These are phyloP conservation scores for Chromis chromis DNA, from an alignment of 2,797 vertebrate genomes.

Conservation along the genomic window DNA sequence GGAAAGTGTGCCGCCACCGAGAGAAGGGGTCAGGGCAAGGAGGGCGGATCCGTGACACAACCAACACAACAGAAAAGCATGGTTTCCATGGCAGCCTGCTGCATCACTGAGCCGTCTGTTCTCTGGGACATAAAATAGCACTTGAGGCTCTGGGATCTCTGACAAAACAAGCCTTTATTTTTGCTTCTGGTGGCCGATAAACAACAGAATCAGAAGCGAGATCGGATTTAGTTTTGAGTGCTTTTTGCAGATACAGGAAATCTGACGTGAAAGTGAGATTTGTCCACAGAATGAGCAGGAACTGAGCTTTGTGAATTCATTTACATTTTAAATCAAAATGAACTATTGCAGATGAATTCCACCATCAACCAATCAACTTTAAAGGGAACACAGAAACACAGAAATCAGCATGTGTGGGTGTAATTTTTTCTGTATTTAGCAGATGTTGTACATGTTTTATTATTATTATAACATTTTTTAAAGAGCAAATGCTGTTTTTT, in stretches of 20 bases:
- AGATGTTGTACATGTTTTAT: too few relatives aligned
- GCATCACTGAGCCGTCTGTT: constrained; percentile 72
- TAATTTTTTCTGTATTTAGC: too few relatives aligned
- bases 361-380: too few relatives aligned
- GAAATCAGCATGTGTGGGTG: too few relatives aligned
- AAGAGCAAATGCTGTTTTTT: not conserved
- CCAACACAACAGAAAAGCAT: constrained; percentile 60
- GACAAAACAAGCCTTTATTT: constrained; percentile 57
- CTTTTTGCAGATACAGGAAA: not conserved
- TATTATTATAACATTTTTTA: too few relatives aligned
- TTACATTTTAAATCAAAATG: not conserved
- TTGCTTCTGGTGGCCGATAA: constrained; percentile 8
- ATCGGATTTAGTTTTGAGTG: not conserved
- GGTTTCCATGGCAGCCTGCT: constrained; percentile 74
- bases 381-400: too few relatives aligned
- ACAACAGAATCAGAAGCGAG: not conserved
- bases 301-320: too few relatives aligned
- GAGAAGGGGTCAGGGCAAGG: constrained; percentile 68
- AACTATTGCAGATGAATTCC: not conserved
- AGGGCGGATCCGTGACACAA: constrained; percentile 70
- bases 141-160: constrained; percentile 30
- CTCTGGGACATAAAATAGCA: constrained; percentile 52
- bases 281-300: too few relatives aligned
- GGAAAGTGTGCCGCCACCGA: constrained; percentile 78
- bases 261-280: not conserved